Evolutionary conservation across 2,797 vertebrate species (phyloP).

Genomic region (Notolabrus celidotus): DNA sequence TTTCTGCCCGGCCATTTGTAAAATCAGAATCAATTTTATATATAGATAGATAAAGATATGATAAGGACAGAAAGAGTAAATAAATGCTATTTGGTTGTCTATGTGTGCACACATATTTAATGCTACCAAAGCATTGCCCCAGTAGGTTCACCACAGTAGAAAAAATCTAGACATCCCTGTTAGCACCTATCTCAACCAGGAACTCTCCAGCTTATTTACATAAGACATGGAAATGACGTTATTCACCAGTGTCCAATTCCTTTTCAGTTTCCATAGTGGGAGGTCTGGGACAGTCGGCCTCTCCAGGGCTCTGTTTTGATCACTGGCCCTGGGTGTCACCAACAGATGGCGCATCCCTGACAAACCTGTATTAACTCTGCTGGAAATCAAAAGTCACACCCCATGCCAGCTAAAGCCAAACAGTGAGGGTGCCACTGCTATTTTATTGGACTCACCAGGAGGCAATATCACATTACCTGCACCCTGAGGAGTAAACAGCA

Average conservation of each 20-base stretch:
- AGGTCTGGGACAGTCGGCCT: conserved; percentile 6
- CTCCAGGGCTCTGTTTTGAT: conserved; percentile 25
- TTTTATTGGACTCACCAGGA: conserved; percentile 42
- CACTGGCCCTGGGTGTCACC: conserved; percentile 28
- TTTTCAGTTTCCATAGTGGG: neutral
- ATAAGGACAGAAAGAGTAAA: too few relatives aligned
- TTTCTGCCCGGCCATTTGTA: too few relatives aligned
- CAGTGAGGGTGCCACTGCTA: conserved; percentile 16
- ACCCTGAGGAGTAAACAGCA: conserved; percentile 40
- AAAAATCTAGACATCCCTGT: too few relatives aligned
- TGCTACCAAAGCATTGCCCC: too few relatives aligned
- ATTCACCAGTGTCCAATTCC: conserved; percentile 2
- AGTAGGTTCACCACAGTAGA: too few relatives aligned
- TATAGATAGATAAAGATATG: too few relatives aligned
- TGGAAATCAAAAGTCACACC: conserved; percentile 43
- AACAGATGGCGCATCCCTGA: conserved; percentile 57
- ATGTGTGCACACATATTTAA: too few relatives aligned
- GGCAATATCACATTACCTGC: conserved; percentile 20
- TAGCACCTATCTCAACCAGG: neutral
- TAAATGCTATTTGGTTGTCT: neutral
- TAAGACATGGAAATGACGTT: neutral
- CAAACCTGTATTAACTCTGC: conserved; percentile 2
- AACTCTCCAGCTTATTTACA: neutral
- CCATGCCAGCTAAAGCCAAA: neutral
- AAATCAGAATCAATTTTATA: too few relatives aligned